phyloP scores from a whole-genome alignment of 2,888 invertebrate species.

The Ennomos fuscantarius region DNA sequence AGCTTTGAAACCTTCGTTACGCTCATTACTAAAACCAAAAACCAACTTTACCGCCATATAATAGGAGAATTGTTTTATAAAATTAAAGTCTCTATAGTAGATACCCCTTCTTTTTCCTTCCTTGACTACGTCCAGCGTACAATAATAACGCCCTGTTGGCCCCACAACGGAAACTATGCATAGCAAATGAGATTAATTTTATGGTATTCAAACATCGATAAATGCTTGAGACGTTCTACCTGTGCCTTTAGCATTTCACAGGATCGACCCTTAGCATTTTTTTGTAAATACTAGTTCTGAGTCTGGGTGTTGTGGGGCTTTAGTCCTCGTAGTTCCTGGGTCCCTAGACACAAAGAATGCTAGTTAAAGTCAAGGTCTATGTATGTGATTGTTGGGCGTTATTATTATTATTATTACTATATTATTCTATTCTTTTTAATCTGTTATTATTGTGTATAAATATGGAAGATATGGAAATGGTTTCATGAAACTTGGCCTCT shows the following conservation, averaged over 20 bases:
- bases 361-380: too few relatives aligned
- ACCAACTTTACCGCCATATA: not conserved
- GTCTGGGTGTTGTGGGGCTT: too few relatives aligned
- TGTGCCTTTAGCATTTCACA: constrained; percentile 2
- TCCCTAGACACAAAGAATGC: too few relatives aligned
- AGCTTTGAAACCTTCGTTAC: too few relatives aligned
- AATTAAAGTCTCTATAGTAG: not conserved
- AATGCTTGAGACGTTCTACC: constrained; percentile 27
- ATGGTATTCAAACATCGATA: constrained; percentile 36
- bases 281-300: not conserved
- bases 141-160: constrained; percentile 32
- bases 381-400: too few relatives aligned
- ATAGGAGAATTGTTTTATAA: not conserved
- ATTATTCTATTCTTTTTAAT: too few relatives aligned
- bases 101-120: not conserved
- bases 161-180: constrained; percentile 39
- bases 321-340: too few relatives aligned
- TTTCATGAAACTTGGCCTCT: too few relatives aligned
- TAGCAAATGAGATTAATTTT: constrained; percentile 40
- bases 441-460: too few relatives aligned
- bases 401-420: not conserved
- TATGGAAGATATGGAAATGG: too few relatives aligned
- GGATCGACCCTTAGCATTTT: not conserved
- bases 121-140: not conserved
- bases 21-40: too few relatives aligned